These are phyloP conservation scores for Paramisgurnus dabryanus DNA, from an alignment of 2,113 vertebrate species.

Conservation along the genomic window DNA sequence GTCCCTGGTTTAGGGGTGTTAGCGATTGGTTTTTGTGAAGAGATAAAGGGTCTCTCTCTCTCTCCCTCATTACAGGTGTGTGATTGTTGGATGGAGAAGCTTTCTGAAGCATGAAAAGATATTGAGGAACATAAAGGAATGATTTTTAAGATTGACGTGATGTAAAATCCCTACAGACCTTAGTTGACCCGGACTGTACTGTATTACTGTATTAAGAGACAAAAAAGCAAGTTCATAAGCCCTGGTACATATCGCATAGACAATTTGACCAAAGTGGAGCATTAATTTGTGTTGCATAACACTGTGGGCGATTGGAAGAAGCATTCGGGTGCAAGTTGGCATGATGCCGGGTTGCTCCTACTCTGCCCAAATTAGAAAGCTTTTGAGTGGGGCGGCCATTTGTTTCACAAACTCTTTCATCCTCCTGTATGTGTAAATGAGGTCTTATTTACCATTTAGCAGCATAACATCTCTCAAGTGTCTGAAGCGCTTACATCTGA, in stretches of 20 bases:
- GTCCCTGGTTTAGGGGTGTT: conserved; percentile 27
- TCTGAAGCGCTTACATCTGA: conserved; percentile 40
- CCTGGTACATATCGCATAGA: not conserved
- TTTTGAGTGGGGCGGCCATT: conserved; percentile 16
- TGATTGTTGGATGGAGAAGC: conserved; percentile 51
- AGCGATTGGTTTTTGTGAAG: conserved; percentile 45
- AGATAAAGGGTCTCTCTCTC: conserved; percentile 1
- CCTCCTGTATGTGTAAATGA: conserved; percentile 37
- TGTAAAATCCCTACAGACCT: conserved; percentile 50
- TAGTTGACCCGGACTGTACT: conserved; percentile 3
- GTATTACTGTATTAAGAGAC: not conserved
- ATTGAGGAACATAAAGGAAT: conserved; percentile 46
- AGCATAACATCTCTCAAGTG: conserved; percentile 42
- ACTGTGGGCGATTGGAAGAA: conserved; percentile 16
- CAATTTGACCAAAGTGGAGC: not conserved
- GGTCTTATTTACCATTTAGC: conserved; percentile 56
- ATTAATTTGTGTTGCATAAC: conserved; percentile 22
- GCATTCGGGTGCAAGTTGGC: conserved; percentile 1
- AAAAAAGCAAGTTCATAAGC: not conserved
- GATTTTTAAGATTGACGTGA: conserved; percentile 66
- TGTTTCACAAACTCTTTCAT: not conserved
- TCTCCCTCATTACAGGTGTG: conserved; percentile 52
- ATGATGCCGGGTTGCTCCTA: not conserved
- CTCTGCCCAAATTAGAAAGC: conserved; percentile 44
- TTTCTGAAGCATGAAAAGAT: conserved; percentile 38